Conservation (phyloP, 2,797 vertebrate species). For the Cottoperca gobio region DNA sequence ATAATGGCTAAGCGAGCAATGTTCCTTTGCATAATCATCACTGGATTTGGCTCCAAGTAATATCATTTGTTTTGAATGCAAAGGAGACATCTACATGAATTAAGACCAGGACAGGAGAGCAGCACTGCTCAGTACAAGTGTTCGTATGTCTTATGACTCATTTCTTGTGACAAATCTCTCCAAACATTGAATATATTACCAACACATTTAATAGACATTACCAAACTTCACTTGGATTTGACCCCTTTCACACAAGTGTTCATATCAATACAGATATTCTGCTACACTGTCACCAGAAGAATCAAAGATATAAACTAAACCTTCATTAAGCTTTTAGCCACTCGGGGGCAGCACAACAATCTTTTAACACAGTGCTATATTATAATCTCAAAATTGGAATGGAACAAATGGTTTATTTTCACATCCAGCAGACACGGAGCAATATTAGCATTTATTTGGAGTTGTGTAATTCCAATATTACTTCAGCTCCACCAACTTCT, state of each 20-base stretch:
- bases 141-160: background rate
- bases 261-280: background rate
- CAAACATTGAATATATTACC: background rate
- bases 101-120: background rate
- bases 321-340: no score
- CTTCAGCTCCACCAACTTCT: background rate
- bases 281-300: background rate
- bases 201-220: background rate
- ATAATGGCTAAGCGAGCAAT: conserved; percentile 2
- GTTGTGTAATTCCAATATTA: background rate
- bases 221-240: background rate
- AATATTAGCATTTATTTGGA: background rate
- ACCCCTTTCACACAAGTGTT: background rate
- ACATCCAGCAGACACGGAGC: no score
- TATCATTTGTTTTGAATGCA: conserved; percentile 33
- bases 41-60: conserved; percentile 10
- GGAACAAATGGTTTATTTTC: background rate
- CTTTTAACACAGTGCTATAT: background rate
- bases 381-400: background rate
- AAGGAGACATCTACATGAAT: conserved; percentile 14
- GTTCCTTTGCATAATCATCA: conserved; percentile 52
- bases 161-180: background rate
- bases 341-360: no score
- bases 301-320: background rate
- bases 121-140: background rate